These are phyloP conservation scores for Condylura cristata DNA, from an alignment of 2,113 vertebrate genomes.

Conservation along the genomic window DNA sequence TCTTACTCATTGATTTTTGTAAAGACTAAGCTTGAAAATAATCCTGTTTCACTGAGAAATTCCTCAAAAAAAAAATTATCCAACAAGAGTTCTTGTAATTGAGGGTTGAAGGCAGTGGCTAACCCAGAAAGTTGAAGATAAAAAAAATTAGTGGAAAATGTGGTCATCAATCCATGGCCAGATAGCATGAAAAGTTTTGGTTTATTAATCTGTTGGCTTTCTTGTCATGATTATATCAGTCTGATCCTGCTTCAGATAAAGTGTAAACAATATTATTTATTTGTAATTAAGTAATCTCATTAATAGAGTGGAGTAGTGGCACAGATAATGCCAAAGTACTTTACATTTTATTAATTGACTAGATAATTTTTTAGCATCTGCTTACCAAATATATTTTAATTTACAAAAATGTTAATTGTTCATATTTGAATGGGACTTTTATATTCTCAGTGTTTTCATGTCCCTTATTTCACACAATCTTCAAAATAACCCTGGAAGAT, in stretches of 20 bases:
- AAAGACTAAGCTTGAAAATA: neutral
- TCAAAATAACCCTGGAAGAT: neutral
- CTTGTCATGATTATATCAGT: conserved; percentile 21
- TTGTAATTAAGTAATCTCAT: neutral
- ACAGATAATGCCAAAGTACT: conserved; percentile 24
- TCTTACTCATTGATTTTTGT: neutral
- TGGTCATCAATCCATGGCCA: neutral
- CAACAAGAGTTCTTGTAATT: conserved; percentile 14
- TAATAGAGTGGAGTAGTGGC: neutral
- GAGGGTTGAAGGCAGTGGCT: neutral
- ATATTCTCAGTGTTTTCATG: conserved; percentile 31
- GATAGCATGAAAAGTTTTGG: conserved; percentile 35
- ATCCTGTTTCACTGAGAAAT: conserved; percentile 19
- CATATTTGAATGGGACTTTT: neutral
- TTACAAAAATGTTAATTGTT: conserved; percentile 23
- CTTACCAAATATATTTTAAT: conserved; percentile 24
- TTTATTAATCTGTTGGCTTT: neutral
- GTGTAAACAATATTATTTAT: neutral
- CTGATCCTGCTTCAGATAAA: neutral
- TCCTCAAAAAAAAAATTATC: conserved; percentile 12
- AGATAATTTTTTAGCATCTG: neutral
- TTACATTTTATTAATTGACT: conserved; percentile 25
- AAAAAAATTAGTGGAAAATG: neutral
- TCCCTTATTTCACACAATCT: conserved; percentile 12
- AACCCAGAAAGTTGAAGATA: conserved; percentile 7